Evolutionary conservation across 1,140 invertebrate genomes (phyloP), one percentile per base, ranked within the genome.

Genomic region (Alviniconcha marisindica): DNA sequence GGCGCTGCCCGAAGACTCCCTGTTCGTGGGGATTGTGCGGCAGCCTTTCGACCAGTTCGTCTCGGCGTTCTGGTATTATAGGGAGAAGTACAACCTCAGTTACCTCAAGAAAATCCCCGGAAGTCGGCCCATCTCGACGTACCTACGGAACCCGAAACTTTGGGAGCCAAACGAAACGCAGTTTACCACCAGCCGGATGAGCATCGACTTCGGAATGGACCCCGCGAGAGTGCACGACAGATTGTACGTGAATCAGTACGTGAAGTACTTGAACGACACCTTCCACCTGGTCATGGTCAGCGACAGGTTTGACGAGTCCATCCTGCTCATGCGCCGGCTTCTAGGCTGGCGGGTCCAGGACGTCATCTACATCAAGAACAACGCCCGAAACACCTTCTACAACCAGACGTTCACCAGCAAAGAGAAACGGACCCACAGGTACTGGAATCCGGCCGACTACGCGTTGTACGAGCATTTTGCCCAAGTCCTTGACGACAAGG

Each of bases 241-340:
- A 7, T 63, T 66, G 2, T 74, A 48, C 33, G 79, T 88, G 18
- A 28, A 66, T n/a, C 10, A 78, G 4, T 83, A 86, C 33, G n/a
- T 90, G 1, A 18, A 84, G 18, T 56, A 87, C 40, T 51, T 91
- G 7, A 84, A 88, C 76, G 81, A 81, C 2, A 87, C 88, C 24
- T 87, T 91, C 48, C 73, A 85, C 33, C 51, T 91, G 12, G 85
- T 91, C 14, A 33, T 91, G 7, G 80, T 91, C 7, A 81, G 86
- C n/a, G 89, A 91, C 66, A 44, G 83, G 15, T 88, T 90, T 73
- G 87, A 89, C 38, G 90, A 91, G 81, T 90, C 89, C 14, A 48
- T 91, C 0, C 78, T 91, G 42, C 69, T 90, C 40, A 74, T 91
- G 77, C 85, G 74, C 48, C 74, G 87, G 24, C 71, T 86, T 60